These are phyloP conservation scores for Cephus rjabovi DNA, from an alignment of 2,888 invertebrate species.

Conservation along the genomic window DNA sequence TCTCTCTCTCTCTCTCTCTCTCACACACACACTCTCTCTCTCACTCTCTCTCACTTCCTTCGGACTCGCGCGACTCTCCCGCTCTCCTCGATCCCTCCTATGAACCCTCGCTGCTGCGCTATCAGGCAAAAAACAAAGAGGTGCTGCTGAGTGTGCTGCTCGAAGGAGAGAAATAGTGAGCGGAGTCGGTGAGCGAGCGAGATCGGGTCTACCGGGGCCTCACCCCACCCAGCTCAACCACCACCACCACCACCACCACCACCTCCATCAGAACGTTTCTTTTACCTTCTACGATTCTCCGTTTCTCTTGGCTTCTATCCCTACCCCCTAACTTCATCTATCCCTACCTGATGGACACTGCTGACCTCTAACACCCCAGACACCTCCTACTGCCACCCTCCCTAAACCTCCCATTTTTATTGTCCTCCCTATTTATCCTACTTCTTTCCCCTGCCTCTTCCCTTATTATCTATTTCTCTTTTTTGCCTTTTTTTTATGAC, in stretches of 20 bases:
- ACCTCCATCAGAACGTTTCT: not conserved
- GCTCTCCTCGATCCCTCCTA: conserved; percentile 15
- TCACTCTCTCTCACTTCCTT: conserved; percentile 34
- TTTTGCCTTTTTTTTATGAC: conserved; percentile 10
- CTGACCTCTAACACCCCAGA: not conserved
- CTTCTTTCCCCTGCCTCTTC: not conserved
- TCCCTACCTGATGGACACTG: not conserved
- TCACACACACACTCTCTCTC: conserved; percentile 26
- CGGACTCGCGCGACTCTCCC: conserved; percentile 36
- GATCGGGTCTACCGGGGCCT: not conserved
- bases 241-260: not conserved
- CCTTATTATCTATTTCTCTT: conserved; percentile 13
- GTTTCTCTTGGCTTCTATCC: not conserved
- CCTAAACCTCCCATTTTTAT: not conserved
- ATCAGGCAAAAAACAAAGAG: conserved; percentile 6
- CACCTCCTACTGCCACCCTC: not conserved
- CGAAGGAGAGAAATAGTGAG: not conserved
- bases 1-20: conserved; percentile 28
- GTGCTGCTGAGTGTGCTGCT: not conserved
- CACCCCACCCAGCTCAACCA: not conserved
- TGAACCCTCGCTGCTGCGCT: conserved; percentile 30
- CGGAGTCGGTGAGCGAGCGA: not conserved
- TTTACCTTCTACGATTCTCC: not conserved
- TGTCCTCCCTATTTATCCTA: conserved; percentile 19
- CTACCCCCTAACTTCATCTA: not conserved